phyloP scores from a whole-genome alignment of 2,113 vertebrate species.

The Forbesichthys papilliferus region DNA sequence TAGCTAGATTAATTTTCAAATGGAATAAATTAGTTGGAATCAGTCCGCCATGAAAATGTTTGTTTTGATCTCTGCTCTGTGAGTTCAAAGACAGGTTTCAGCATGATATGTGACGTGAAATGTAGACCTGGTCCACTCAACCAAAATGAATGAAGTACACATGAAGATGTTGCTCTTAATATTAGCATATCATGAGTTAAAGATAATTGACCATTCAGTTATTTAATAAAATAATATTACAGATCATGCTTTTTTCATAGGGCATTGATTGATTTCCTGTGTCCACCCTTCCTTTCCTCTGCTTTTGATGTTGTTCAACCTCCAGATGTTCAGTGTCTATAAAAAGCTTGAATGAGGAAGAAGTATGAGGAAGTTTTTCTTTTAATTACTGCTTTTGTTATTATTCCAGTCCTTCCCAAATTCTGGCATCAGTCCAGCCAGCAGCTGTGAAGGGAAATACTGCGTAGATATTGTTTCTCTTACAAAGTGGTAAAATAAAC shows the following conservation, averaged over 20 bases:
- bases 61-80: no score
- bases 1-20: no score
- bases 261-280: slow-evolving; percentile 26
- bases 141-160: no score
- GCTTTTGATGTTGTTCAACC: not conserved
- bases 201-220: not conserved
- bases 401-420: slow-evolving; percentile 11
- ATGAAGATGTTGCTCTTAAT: no score
- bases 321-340: slow-evolving; percentile 64
- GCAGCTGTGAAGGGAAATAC: slow-evolving; percentile 62
- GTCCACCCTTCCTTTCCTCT: slow-evolving; percentile 4
- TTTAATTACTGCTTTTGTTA: slow-evolving; percentile 5
- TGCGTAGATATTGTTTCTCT: slow-evolving; percentile 58
- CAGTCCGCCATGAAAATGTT: no score
- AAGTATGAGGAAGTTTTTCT: slow-evolving; percentile 16
- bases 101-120: no score
- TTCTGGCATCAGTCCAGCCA: slow-evolving; percentile 48
- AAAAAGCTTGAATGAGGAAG: slow-evolving; percentile 46
- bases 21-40: no score
- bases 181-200: no score
- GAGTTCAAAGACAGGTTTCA: no score
- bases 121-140: no score
- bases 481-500: slow-evolving; percentile 66
- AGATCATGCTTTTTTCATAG: slow-evolving; percentile 11
- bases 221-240: slow-evolving; percentile 3